Percentiles rank a stretch among this genome's conserved stretches.
These are phyloP conservation scores for Drosophila pseudotakahashii DNA, from an alignment of 2,888 invertebrate species.

Conservation along the genomic window DNA sequence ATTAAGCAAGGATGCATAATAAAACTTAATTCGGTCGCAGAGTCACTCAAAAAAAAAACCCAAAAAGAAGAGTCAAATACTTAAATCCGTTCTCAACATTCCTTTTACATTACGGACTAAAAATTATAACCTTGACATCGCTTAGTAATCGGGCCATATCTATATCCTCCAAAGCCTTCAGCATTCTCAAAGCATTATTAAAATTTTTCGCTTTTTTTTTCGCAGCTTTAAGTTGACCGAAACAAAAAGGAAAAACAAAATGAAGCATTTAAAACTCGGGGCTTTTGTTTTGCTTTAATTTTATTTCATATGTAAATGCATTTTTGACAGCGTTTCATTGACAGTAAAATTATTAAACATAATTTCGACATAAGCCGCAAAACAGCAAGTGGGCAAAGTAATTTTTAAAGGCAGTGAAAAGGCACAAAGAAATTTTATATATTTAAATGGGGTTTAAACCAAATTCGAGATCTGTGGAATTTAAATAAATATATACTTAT, in stretches of 20 bases:
- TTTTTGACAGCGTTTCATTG: constrained; percentile 62
- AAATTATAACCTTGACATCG: constrained; percentile 31
- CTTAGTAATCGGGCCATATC: constrained; percentile 32
- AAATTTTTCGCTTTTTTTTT: constrained; percentile 16
- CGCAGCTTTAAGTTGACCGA: constrained; percentile 11
- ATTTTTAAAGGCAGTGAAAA: constrained; percentile 9
- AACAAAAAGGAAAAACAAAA: constrained; percentile 19
- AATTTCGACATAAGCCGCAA: constrained; percentile 44
- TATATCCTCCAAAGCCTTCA: constrained; percentile 31
- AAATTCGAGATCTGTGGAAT: constrained; percentile 18
- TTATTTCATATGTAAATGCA: constrained; percentile 66
- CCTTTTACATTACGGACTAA: constrained; percentile 9
- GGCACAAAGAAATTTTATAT: constrained; percentile 29
- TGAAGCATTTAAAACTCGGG: constrained; percentile 31
- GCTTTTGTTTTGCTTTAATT: constrained; percentile 49
- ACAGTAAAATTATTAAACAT: constrained; percentile 56
- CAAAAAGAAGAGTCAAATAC: constrained; percentile 6
- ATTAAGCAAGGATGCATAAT: constrained; percentile 11
- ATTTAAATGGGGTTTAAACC: constrained; percentile 29
- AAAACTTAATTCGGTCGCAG: constrained; percentile 12
- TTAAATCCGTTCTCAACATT: constrained; percentile 22
- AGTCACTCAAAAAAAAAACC: constrained; percentile 4
- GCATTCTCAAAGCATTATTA: constrained; percentile 34
- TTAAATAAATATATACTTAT: constrained; percentile 25
- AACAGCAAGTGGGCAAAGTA: constrained; percentile 25